Conservation (phyloP, 1,140 invertebrate species). For the Paraescarpia echinospica region DNA sequence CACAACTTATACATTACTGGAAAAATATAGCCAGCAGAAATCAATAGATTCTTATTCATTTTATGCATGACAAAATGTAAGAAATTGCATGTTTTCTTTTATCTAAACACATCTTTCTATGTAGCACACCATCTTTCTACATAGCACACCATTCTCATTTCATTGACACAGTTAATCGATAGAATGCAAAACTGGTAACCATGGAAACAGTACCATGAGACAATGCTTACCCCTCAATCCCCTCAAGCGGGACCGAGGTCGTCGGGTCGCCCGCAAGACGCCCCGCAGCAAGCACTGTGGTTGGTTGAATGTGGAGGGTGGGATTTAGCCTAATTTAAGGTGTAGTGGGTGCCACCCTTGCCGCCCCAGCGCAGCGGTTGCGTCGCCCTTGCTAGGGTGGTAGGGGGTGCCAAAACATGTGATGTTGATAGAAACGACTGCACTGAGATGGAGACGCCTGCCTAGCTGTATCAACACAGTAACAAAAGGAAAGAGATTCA, state of each 20-base stretch:
- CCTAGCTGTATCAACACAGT: constrained; percentile 4
- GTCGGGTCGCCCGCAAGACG: not conserved
- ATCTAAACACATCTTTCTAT: not conserved
- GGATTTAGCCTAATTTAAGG: not conserved
- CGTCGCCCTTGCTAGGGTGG: not conserved
- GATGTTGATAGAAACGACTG: constrained; percentile 1
- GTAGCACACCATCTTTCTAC: not conserved
- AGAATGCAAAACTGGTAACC: not conserved
- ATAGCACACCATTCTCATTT: not conserved
- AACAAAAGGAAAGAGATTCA: not conserved
- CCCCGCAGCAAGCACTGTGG: not conserved
- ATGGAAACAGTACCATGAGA: constrained; percentile 5
- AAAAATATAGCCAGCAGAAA: not conserved
- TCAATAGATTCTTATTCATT: not conserved
- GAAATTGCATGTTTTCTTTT: not conserved
- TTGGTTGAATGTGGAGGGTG: not conserved
- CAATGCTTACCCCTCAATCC: constrained; percentile 3
- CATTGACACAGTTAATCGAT: not conserved
- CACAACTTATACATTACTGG: not conserved
- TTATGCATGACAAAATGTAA: not conserved
- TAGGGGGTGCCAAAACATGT: constrained; percentile 3
- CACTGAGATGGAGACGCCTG: not conserved
- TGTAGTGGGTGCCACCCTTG: not conserved
- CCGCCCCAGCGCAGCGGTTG: not conserved
- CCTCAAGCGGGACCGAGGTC: not conserved